Conservation (phyloP, 1,140 invertebrate genomes). For the Colletes latitarsis region DNA sequence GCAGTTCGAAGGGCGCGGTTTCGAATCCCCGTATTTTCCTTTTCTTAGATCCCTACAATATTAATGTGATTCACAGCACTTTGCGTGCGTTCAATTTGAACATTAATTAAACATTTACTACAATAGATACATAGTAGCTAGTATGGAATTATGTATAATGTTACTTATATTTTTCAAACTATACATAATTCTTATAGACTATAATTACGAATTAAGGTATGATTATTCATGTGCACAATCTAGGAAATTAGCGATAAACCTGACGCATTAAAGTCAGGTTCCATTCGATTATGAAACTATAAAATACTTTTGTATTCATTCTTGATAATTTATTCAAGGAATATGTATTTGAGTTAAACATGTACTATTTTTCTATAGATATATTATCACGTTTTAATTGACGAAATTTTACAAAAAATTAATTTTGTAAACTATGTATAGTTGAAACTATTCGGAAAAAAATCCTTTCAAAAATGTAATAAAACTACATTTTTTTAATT, state of each 20-base stretch:
- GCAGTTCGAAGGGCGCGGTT: too few species aligned
- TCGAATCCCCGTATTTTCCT: too few species aligned
- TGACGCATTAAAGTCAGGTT: background rate
- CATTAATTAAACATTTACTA: background rate
- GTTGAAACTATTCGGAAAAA: conserved; percentile 22
- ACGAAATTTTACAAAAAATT: background rate
- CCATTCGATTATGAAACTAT: background rate
- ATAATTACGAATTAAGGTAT: background rate
- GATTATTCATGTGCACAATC: background rate
- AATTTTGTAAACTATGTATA: conserved; percentile 13
- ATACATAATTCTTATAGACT: background rate
- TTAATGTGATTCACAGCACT: background rate
- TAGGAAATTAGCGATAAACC: background rate
- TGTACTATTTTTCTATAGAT: conserved; percentile 3
- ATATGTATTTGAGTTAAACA: background rate
- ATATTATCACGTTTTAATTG: background rate
- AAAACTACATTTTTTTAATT: conserved; percentile 35
- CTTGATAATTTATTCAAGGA: background rate
- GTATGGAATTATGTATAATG: background rate
- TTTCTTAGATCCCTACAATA: too few species aligned
- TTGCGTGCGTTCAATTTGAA: too few species aligned
- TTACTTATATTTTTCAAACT: background rate
- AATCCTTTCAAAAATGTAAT: conserved; percentile 9
- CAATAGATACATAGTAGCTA: background rate
- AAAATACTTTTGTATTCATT: background rate